Base-by-base conservation (phyloP, 1,140 invertebrate genomes). In the Lasioglossum albipes region DNA sequence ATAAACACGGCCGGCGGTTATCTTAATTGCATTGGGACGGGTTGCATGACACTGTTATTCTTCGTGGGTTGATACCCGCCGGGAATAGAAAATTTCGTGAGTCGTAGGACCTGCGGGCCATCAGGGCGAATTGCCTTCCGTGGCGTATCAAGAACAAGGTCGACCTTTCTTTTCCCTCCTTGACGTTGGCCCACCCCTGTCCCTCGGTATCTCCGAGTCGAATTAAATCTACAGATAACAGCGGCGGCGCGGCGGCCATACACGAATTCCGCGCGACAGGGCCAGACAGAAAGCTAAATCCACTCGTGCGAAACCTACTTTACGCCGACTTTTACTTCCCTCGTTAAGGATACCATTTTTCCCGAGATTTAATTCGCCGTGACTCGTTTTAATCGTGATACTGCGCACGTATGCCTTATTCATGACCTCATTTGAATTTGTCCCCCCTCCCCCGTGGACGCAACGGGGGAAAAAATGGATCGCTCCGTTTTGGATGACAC, bases 21-120 rank as follows among this genome's bases (percentile, higher is more conserved):
- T 91, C 90, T 91, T 90, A 91, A 91, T 91, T 91, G 87, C 87
- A 81, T 87, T 88, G 86, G 79, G 82, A 87, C 83, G 70, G 77
- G 79, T 86, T 72, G 75, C 88, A 79, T 79, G 75, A 67, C 89
- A 76, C 84, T 81, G 75, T 83, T 85, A 81, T 87, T 88, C 68
- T 49, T 71, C 52, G 54, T 20, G 52, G 67, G 65, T 66, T 85
- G 66, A 71, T 75, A 73, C 71, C 82, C 82, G 54, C 49, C 52
- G 77, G 82, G 86, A 86, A 86, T 85, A 89, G 84, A 90, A 88
- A 90, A 89, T 52, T 89, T 86, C 73, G 83, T 83, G 83, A 87
- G 84, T 84, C 72, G 79, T 70, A 85, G 20, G 27, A 57, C 75
- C 75, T 59, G 78, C 75, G 76, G 77, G 66, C 76, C 66, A 71